These are phyloP conservation scores for Lophius piscatorius DNA, from an alignment of 2,113 vertebrate genomes.

Conservation along the genomic window DNA sequence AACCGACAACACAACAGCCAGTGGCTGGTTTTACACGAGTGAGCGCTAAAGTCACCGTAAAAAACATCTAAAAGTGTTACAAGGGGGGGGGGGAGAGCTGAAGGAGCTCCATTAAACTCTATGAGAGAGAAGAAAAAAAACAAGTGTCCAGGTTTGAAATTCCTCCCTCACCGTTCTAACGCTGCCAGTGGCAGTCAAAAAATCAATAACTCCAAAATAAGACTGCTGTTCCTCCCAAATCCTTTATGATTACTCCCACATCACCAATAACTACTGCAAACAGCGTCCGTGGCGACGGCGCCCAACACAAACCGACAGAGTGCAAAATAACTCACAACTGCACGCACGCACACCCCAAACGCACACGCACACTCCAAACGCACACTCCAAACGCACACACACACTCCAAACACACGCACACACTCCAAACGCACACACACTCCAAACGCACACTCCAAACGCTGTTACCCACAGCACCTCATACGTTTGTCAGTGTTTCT, in stretches of 20 bases:
- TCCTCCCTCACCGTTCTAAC: constrained; percentile 46
- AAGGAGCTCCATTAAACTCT: constrained; percentile 42
- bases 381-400: too few relatives aligned
- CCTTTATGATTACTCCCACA: constrained; percentile 57
- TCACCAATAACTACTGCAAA: constrained; percentile 58
- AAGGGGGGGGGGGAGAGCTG: constrained; percentile 30
- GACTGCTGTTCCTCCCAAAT: constrained; percentile 52
- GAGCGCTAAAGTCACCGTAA: constrained; percentile 49
- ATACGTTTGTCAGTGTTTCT: constrained; percentile 15
- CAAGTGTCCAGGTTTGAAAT: constrained; percentile 12
- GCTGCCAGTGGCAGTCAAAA: constrained; percentile 50
- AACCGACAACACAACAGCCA: constrained; percentile 64
- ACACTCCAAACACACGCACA: too few relatives aligned
- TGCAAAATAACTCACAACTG: constrained; percentile 30
- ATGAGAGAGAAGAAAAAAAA: constrained; percentile 11
- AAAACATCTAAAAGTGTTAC: constrained; percentile 54
- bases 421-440: too few relatives aligned
- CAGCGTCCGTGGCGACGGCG: constrained; percentile 31
- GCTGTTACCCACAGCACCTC: constrained; percentile 45
- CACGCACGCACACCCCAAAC: too few relatives aligned
- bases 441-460: too few relatives aligned
- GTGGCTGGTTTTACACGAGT: constrained; percentile 46
- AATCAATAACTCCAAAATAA: constrained; percentile 68
- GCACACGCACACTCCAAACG: too few relatives aligned
- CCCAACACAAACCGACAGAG: constrained; percentile 27